A percentile compares a stretch with the other conserved stretches of the same genome.
phyloP scores from a whole-genome alignment of 30 jellyfish, hydroid and myxozoan species.

The Aurelia aurita complex sp. Pacific region DNA sequence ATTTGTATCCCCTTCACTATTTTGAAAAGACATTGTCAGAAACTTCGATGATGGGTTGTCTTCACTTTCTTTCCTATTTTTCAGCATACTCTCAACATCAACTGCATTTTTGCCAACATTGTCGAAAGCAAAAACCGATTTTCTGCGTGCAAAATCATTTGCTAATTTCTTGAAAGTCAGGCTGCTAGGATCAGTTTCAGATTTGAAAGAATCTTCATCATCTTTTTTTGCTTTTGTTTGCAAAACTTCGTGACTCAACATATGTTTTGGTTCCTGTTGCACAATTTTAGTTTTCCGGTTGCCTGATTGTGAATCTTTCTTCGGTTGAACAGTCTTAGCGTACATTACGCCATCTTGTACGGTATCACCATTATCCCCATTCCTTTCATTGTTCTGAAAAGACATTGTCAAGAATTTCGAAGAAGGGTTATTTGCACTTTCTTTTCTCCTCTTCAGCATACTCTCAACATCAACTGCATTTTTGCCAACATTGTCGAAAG shows the following conservation, averaged over 20 bases:
- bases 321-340: background rate
- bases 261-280: too few species aligned
- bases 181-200: too few species aligned
- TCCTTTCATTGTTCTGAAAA: slow-evolving; percentile 1
- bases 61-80: slow-evolving; percentile 46
- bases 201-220: too few species aligned
- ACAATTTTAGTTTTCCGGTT: too few species aligned
- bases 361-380: too few species aligned
- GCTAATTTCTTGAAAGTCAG: background rate
- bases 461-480: slow-evolving; percentile 22
- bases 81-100: slow-evolving; percentile 14
- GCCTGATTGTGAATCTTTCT: too few species aligned
- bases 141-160: background rate
- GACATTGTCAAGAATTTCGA: slow-evolving; percentile 34
- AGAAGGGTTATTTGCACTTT: slow-evolving; percentile 35
- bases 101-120: slow-evolving; percentile 14
- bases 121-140: slow-evolving; percentile 6
- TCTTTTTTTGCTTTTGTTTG: too few species aligned
- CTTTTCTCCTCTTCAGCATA: slow-evolving; percentile 35
- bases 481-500: background rate
- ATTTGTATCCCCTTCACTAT: background rate
- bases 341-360: slow-evolving; percentile 1
- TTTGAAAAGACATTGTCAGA: slow-evolving; percentile 25
- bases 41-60: slow-evolving; percentile 40
- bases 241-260: too few species aligned